Evolutionary conservation across 1,140 invertebrate genomes (phyloP).

Genomic region (Manduca sexta): DNA sequence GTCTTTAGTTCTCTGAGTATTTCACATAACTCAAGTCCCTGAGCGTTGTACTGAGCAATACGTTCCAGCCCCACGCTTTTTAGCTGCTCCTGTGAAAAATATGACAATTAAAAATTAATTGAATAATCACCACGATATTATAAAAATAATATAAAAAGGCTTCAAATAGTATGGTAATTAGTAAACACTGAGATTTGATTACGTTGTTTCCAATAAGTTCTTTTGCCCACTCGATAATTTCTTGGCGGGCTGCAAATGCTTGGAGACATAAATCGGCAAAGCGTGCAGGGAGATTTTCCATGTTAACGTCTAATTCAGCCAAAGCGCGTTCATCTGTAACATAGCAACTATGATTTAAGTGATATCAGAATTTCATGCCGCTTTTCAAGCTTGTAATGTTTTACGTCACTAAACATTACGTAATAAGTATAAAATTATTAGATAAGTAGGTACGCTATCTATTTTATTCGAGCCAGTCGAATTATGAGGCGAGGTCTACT

Average conservation of each 20-base stretch:
- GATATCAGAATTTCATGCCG: too few relatives aligned
- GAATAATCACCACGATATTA: too few relatives aligned
- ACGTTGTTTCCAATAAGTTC: slow-evolving; percentile 40
- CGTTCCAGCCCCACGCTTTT: slow-evolving; percentile 29
- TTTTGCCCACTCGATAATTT: slow-evolving; percentile 61
- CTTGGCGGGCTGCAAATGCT: slow-evolving; percentile 52
- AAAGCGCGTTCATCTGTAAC: slow-evolving; percentile 41
- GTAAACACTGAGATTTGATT: slow-evolving; percentile 8
- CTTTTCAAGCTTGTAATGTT: too few relatives aligned
- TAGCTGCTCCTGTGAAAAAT: slow-evolving; percentile 27
- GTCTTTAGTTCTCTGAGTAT: slow-evolving; percentile 41
- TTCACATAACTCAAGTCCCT: slow-evolving; percentile 52
- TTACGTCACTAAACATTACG: too few relatives aligned
- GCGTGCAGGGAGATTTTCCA: slow-evolving; percentile 33
- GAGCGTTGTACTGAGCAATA: slow-evolving; percentile 46
- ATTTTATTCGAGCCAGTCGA: too few relatives aligned
- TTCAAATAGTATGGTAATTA: too few relatives aligned
- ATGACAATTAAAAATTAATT: neutral
- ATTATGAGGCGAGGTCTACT: too few relatives aligned
- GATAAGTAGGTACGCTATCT: too few relatives aligned
- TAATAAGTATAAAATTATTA: too few relatives aligned
- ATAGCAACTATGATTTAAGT: neutral
- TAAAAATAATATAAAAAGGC: too few relatives aligned
- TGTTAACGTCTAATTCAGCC: slow-evolving; percentile 37
- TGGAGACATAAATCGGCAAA: slow-evolving; percentile 59